Evolutionary conservation across 2,113 vertebrate species (phyloP), one percentile per base, ranked within the genome.

Genomic region (Sander lucioperca): DNA sequence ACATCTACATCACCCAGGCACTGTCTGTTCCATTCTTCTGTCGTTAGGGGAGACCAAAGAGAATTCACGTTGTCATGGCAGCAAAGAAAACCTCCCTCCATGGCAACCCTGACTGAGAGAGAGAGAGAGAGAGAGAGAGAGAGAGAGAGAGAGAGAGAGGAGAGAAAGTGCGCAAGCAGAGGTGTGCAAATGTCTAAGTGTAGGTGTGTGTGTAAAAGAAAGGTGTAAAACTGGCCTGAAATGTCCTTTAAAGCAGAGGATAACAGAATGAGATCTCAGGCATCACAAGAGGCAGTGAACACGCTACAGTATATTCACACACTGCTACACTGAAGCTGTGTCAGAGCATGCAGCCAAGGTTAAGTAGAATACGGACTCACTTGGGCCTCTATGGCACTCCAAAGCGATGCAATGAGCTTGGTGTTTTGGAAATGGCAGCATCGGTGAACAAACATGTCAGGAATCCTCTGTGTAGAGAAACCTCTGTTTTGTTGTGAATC

Each of bases 21-120:
- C 76, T 82, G 48, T 75, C 76, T 79, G 78, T 48, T 87, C 77
- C 59, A 56, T 63, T 87, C 72, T 56, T 13, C 71, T 65, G 78
- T 91, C 58, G 77, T 87, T 80, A 88, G 23, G 80, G 88, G 83
- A 84, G 77, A 90, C 87, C 83, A 78, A 72, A 90, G 82, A 81
- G 84, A 87, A 70, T 59, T 80, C 65, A 59, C 0, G 88, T 94
- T 92, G 92, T 92, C 93, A 93, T 92, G 90, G 91, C 81, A 93
- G 90, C 93, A 89, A 79, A 85, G 80, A 89, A 88, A 90, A 90
- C 77, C 74, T 90, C 77, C 79, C 56, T 74, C 85, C 86, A 88
- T 91, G 88, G 90, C 91, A 90, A 93, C 92, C 72, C 74, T 72
- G 76, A 59, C 15, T 43, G 83, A 88, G 79, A 84, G 59, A 11